Conservation (phyloP, 2,113 vertebrate genomes). For the Chlamydotis undulata region DNA sequence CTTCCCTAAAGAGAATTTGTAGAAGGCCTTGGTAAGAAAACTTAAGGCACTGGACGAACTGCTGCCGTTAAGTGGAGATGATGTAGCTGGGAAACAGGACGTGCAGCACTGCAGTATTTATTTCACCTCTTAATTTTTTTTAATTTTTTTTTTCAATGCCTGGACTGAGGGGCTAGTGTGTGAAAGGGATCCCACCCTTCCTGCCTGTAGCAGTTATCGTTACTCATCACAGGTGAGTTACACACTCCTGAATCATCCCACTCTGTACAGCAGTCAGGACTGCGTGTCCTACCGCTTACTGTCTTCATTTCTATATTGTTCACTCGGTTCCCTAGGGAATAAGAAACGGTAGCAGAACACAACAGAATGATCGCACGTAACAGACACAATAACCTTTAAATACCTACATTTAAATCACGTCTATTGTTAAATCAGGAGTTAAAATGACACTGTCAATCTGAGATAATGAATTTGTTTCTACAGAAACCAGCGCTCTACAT, state of each 20-base stretch:
- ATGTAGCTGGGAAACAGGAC: not conserved
- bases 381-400: not conserved
- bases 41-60: not conserved
- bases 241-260: not conserved
- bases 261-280: slow-evolving; percentile 4
- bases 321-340: not conserved
- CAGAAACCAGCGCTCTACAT: not conserved
- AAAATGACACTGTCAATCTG: not conserved
- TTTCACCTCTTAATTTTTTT: not conserved
- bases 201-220: not conserved
- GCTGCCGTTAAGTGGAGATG: not conserved
- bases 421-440: not conserved
- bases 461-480: slow-evolving; percentile 21
- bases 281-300: not conserved
- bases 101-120: not conserved
- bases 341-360: not conserved
- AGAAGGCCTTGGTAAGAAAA: not conserved
- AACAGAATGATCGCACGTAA: not conserved
- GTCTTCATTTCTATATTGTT: not conserved
- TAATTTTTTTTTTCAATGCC: not conserved
- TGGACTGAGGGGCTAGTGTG: not conserved
- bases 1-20: not conserved
- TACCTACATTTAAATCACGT: not conserved
- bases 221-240: not conserved
- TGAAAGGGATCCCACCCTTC: not conserved